Evolutionary conservation across 1,140 invertebrate genomes (phyloP), one percentile per base, ranked within the genome.

Genomic region (Drosophila sturtevanti): DNA sequence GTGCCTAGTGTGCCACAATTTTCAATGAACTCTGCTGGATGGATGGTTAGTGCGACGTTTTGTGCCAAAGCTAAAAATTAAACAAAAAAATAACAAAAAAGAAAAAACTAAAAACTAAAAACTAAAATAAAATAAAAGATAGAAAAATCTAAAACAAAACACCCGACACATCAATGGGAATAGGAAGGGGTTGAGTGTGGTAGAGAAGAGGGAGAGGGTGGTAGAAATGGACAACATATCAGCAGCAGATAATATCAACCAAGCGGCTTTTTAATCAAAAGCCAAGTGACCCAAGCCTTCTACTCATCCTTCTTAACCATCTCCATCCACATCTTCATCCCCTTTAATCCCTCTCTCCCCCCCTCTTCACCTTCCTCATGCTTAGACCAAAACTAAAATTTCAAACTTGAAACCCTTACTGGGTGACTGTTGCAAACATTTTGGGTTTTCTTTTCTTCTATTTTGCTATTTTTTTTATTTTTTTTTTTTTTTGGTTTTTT

Each of bases 261-360:
- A 56, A 62, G 41, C 58, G 74, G 31, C 71, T 68, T 77, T 77
- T 73, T 77, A 77, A 77, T 72, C 74, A 68, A 72, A 77, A 62
- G 44, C 60, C 61, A 71, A 72, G 48, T 60, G 63, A 62, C 63
- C 38, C 63, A 12, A 59, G 14, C 14, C 41, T 48, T 7, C 18
- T 48, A 6, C 38, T 44, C 41, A 0, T 18, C 41, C 41, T 18
- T n/a, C n/a, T n/a, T n/a, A n/a, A n/a, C 14, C 2, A 1, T 6
- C 27, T 24, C 22, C 2, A 24, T 24, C 4, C 22, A 4, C 22
- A 2, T 24, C 4, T 4, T 24, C 22, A 24, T 24, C 27, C 27
- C 27, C 5, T n/a, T n/a, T n/a, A n/a, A n/a, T n/a, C 14, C 2
- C 5, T 6, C 27, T 24, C 22, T 2, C 2, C 4, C 4, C 22